Percentiles rank a stretch among this genome's conserved stretches.
phyloP scores from a whole-genome alignment of 2,888 invertebrate genomes.

The Sinelater perroti region DNA sequence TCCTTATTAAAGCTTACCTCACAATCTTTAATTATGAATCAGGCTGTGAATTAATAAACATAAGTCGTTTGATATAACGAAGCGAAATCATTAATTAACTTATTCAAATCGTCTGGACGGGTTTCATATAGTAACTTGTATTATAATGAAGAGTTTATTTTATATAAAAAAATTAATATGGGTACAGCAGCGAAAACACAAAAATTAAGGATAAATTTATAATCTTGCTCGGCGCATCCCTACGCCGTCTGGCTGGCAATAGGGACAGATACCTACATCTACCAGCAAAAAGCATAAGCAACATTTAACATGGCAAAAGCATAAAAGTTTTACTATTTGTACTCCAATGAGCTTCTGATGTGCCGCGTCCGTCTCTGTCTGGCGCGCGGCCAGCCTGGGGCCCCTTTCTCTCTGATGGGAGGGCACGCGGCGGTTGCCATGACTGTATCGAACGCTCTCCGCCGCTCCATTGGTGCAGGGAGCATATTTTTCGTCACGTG shows the following conservation, averaged over 20 bases:
- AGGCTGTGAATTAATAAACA: no score
- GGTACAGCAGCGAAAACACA: background rate
- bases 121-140: background rate
- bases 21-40: no score
- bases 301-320: conserved; percentile 58
- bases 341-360: conserved; percentile 59
- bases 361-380: conserved; percentile 48
- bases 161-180: no score
- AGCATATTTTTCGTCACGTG: conserved; percentile 56
- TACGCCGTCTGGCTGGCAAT: conserved; percentile 11
- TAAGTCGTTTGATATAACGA: no score
- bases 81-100: no score
- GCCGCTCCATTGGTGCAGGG: conserved; percentile 52
- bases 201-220: conserved; percentile 16
- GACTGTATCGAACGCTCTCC: conserved; percentile 55
- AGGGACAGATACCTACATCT: conserved; percentile 61
- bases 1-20: no score
- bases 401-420: conserved; percentile 49
- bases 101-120: conserved; percentile 1
- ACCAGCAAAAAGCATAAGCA: conserved; percentile 59
- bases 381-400: conserved; percentile 27
- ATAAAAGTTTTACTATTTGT: conserved; percentile 62
- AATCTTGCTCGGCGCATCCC: conserved; percentile 1
- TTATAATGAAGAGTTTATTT: background rate
- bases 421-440: conserved; percentile 57